Conservation (phyloP, 2,797 vertebrate genomes). For the Eulemur albifrons region DNA sequence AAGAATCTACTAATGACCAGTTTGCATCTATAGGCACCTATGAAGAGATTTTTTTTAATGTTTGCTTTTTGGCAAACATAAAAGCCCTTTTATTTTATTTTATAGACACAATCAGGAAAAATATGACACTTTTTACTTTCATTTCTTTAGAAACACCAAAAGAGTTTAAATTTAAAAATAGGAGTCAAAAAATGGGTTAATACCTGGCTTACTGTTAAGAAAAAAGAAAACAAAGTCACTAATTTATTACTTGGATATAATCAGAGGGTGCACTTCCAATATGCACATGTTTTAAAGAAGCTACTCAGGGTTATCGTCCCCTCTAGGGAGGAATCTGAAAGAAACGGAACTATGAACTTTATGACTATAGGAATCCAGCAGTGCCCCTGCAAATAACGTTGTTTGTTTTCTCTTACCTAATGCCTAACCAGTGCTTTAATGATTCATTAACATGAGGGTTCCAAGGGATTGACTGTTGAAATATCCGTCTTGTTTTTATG, state of each 20-base stretch:
- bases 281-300: background rate
- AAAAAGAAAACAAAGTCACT: background rate
- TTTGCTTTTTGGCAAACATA: background rate
- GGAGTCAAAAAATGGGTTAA: background rate
- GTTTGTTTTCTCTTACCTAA: conserved; percentile 27
- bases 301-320: background rate
- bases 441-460: conserved; percentile 25
- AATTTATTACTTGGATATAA: background rate
- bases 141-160: background rate
- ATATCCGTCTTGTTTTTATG: conserved; percentile 34
- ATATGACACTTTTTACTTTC: background rate
- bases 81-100: conserved; percentile 26
- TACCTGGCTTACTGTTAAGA: background rate
- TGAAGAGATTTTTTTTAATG: conserved; percentile 2
- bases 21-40: conserved; percentile 60
- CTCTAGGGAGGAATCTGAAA: background rate
- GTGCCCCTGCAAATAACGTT: conserved; percentile 14
- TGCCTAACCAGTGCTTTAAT: background rate
- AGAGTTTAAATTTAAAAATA: background rate
- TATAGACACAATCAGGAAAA: conserved; percentile 46
- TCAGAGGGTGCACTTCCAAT: background rate
- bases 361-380: background rate
- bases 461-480: conserved; percentile 33
- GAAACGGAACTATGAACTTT: background rate
- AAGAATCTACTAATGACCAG: conserved; percentile 61